phyloP scores from a whole-genome alignment of 2,113 vertebrate genomes.

The Ammospiza caudacuta region DNA sequence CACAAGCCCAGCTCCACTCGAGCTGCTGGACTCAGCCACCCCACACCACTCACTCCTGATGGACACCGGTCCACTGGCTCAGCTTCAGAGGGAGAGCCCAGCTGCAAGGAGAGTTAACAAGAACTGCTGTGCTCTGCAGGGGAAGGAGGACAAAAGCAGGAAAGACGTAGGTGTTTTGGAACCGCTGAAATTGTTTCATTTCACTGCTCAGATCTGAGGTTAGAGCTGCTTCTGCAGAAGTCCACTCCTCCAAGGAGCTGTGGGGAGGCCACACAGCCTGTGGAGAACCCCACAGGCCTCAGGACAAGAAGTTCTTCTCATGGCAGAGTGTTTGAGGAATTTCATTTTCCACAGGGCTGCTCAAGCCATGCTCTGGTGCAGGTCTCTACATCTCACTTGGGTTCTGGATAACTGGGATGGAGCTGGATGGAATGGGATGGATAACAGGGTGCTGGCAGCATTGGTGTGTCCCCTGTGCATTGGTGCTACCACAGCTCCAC shows the following conservation, averaged over 20 bases:
- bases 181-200: not conserved
- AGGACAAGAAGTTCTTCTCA: not conserved
- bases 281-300: not conserved
- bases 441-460: not conserved
- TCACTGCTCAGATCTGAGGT: not conserved
- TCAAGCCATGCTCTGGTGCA: rapidly evolving
- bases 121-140: not conserved
- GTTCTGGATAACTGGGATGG: not conserved
- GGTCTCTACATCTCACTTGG: not conserved
- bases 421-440: not conserved
- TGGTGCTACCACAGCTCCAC: rapidly evolving
- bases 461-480: rapidly evolving
- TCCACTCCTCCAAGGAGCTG: rapidly evolving
- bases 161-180: not conserved
- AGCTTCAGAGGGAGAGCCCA: not conserved
- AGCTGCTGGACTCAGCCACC: not conserved
- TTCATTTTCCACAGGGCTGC: not conserved
- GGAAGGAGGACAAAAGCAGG: not conserved
- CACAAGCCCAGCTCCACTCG: rapidly evolving
- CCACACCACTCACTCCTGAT: rapidly evolving
- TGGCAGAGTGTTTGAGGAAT: not conserved
- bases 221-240: not conserved
- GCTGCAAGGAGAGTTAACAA: not conserved
- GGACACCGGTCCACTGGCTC: rapidly evolving
- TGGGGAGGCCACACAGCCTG: rapidly evolving